These are phyloP conservation scores for Malurus alboscapulatus DNA, from an alignment of 2,113 vertebrate genomes.

Conservation along the genomic window DNA sequence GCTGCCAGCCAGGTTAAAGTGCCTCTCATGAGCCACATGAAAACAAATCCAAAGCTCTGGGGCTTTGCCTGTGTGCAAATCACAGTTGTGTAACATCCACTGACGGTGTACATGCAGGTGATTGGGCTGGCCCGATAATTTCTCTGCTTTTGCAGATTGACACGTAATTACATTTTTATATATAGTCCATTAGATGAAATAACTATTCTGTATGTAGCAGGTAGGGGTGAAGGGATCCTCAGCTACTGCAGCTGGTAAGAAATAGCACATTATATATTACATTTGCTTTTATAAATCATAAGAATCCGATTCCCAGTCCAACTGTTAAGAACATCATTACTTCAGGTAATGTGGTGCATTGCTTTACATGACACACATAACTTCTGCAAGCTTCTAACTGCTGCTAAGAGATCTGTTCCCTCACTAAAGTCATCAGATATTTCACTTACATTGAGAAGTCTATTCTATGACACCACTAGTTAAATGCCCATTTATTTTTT, in stretches of 20 bases:
- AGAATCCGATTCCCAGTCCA: not conserved
- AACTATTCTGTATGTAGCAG: not conserved
- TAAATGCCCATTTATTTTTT: not conserved
- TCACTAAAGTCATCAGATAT: not conserved
- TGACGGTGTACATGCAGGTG: not conserved
- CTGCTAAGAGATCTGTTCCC: not conserved
- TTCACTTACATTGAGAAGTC: not conserved
- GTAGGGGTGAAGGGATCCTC: not conserved
- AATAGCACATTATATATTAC: not conserved
- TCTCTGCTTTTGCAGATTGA: not conserved
- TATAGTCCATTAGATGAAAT: not conserved
- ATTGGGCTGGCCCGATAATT: not conserved
- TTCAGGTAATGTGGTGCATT: not conserved
- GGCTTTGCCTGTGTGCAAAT: not conserved
- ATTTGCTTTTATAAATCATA: not conserved
- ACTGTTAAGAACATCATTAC: not conserved
- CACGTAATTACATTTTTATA: not conserved
- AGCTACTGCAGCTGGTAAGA: not conserved
- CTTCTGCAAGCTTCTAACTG: not conserved
- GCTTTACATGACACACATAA: not conserved
- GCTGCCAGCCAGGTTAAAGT: not conserved
- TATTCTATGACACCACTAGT: not conserved
- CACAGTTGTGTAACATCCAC: not conserved
- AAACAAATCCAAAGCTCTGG: not conserved
- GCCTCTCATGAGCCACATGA: rapidly evolving